A percentile compares a stretch with the other conserved stretches of the same genome.
Conservation (phyloP, 2,113 vertebrate species). For the Anthoscopus minutus region DNA sequence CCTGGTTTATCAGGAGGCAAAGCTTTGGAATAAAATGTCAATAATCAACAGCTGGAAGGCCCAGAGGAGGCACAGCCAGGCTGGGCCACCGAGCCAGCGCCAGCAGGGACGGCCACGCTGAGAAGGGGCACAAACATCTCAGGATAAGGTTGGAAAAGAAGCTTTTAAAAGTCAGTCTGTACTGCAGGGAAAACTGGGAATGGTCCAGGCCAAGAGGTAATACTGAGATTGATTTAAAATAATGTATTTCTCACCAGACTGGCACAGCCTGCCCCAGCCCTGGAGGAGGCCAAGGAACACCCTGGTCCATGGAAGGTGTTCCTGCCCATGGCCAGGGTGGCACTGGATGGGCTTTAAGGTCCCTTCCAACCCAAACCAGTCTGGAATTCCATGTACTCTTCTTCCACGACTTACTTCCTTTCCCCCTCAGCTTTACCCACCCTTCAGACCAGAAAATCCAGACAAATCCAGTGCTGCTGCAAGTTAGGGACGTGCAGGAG, state of each 20-base stretch:
- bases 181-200: neutral
- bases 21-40: constrained; percentile 44
- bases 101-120: neutral
- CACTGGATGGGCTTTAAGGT: neutral
- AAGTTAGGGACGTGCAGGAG: fast-evolving
- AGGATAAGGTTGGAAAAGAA: fast-evolving
- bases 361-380: neutral
- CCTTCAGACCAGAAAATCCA: neutral
- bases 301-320: neutral
- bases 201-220: fast-evolving
- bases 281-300: neutral
- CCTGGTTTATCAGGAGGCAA: constrained; percentile 19
- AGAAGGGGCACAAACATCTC: neutral
- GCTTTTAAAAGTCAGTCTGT: neutral
- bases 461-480: neutral
- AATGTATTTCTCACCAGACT: fast-evolving
- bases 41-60: neutral
- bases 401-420: neutral
- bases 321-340: neutral
- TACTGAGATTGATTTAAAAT: fast-evolving
- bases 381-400: fast-evolving
- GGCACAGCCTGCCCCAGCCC: neutral
- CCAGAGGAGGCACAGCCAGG: constrained; percentile 30
- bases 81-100: neutral
- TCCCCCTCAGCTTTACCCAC: neutral